Base-by-base conservation (phyloP, 2,888 invertebrate species). In the Catocala fraxini region DNA sequence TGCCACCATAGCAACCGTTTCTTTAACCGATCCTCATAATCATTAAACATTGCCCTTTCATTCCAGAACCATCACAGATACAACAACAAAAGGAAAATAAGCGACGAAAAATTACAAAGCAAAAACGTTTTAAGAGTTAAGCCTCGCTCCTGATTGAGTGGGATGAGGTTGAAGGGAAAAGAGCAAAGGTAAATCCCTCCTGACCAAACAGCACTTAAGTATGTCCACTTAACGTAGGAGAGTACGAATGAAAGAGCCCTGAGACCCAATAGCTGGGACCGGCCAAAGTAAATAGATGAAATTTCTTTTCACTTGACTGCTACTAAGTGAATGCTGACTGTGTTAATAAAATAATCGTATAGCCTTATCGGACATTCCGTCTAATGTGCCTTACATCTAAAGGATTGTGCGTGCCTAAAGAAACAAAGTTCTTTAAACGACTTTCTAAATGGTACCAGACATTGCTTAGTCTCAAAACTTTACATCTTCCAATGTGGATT, bases 111-210 rank as follows among this genome's bases (percentile, higher is more conserved):
- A 85, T 86, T 84, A 84, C 84, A 84, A 84, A 84, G 83, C 81
- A 77, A 80, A 83, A 82, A 77, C 85, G 83, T 79, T 86, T 86
- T 83, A 79, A 79, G 80, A 78, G 82, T 81, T 84, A 82, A 86
- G 82, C 81, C 75, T 76, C 77, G 77, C 82, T 68, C 61, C 85
- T 91, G 92, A 93, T 92, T 91, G 91, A 92, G 91, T 85, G 87
- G 88, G 84, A 82, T 82, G 83, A 86, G 85, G 86, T 87, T 82
- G 83, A 83, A 81, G 80, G 80, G 81, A 88, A 93, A 92, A 89
- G 92, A 92, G 92, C 93, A 91, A 89, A 92, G 90, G 90, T 90
- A 90, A 92, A 93, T 92, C 93, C 89, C 89, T 87, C 79, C 88
- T 91, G 90, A 84, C 91, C 93, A 93, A 93, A 93, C 88, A 92